Evolutionary conservation across 1,140 invertebrate species (phyloP), one percentile per base, ranked within the genome.

Genomic region (Branchinecta lindahli): DNA sequence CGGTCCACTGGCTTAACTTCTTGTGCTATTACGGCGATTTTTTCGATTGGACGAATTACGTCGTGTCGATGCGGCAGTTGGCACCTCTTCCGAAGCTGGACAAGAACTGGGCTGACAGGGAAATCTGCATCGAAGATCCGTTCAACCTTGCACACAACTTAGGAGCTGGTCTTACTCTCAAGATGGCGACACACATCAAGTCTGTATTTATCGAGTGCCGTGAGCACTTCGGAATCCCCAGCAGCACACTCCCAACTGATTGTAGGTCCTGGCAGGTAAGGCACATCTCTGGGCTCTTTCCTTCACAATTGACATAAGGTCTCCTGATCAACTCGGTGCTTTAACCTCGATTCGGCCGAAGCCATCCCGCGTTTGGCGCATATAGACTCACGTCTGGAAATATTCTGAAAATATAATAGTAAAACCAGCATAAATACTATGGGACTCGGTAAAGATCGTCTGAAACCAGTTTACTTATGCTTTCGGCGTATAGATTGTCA

Each of bases 71-170:
- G n/a, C 75, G 82, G 46, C 82, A 83, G 72, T 74, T 73, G 8
- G 75, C 75, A 46, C 77, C 77, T 6, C 74, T 86, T 10, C 80
- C 79, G 5, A 78, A 81, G 52, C 80, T 84, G 74, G 81, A 84
- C 70, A 86, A 85, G 73, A 75, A 83, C 15, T 86, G 85, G 85
- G 82, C 80, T 71, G 79, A 80, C 8, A 78, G 80, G 66, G 78
- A 78, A 68, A 78, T 86, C 67, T 83, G 83, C 0, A 84, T 86
- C 74, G 85, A 86, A 79, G 85, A 86, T 78, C 85, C 85, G 18
- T 86, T 86, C 79, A 82, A 84, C 74, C 75, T 83, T 20, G 78
- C 72, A 72, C 84, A 85, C 74, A 86, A 86, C 75, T 76, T 86
- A 46, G 84, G 84, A 46, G 78, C 78, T 73, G 83, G 82, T 12